Base-by-base conservation (phyloP, 2,797 vertebrate species). In the Sitta carolinensis region DNA sequence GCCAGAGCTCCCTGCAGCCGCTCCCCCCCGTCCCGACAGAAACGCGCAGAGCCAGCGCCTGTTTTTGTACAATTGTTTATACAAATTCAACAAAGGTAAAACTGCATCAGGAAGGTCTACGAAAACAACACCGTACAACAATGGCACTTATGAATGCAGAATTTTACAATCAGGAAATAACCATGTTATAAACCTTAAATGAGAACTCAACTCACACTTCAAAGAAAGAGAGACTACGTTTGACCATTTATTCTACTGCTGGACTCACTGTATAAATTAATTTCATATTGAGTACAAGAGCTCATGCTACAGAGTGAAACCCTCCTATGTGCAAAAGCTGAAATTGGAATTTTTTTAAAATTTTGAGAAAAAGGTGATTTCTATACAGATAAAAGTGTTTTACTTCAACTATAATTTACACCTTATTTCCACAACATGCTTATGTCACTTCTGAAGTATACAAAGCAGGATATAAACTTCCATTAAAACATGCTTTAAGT, bases 1-100 rank as follows among this genome's bases (percentile, higher is more conserved):
- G 29, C 23, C 29, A 18, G 34, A 74, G 54, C 42, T 19, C 42
- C 36, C 36, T 50, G 55, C 70, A 50, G 57, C 72, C 63, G 4
- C 51, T 34, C 12, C 36, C 48, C 78, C 42, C 15, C 2, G 15
- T 25, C 84, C 83, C 2, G 0, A 98, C 91, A 97, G 90, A 98
- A 97, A 97, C 42, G 59, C 22, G 7, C 95, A 14, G 93, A 98
- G 95, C 72, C 95, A 59, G 79, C 72, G 0, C 58, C 75, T 80
- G 15, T 94, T 97, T 98, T 97, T 97, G 96, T 97, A 98, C 98
- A 98, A 97, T 95, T 95, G 95, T 98, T 98, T 98, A 98, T 98
- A 98, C 97, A 98, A 98, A 98, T 97, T 98, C 97, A 98, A 97
- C 97, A 98, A 98, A 98, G 97, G 97, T 97, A 97, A 98, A 98